These are phyloP conservation scores for Lipotes vexillifer DNA, from an alignment of 2,113 vertebrate species.

Conservation along the genomic window DNA sequence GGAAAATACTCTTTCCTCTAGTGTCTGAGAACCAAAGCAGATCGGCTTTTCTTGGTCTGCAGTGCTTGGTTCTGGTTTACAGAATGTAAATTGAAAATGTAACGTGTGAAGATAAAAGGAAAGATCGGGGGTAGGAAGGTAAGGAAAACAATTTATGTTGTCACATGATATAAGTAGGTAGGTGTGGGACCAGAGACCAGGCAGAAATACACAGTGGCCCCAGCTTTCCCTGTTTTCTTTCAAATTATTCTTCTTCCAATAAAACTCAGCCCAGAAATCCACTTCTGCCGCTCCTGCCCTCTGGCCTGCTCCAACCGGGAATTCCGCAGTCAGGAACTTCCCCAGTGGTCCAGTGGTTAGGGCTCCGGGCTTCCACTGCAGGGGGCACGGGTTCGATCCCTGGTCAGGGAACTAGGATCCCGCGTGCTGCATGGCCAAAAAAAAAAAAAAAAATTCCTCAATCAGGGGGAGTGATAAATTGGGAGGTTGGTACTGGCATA, in stretches of 20 bases:
- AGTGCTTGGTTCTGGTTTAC: background rate
- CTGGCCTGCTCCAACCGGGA: background rate
- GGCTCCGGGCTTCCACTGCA: background rate
- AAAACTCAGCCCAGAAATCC: background rate
- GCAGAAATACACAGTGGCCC: background rate
- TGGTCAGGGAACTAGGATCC: background rate
- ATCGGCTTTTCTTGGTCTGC: background rate
- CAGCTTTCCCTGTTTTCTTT: background rate
- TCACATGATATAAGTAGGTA: background rate
- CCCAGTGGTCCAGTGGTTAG: background rate
- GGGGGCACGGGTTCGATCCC: background rate
- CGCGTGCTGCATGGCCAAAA: background rate
- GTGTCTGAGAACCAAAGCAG: background rate
- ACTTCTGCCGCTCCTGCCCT: background rate
- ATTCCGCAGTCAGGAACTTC: background rate
- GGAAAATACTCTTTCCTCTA: background rate
- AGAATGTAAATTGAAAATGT: background rate
- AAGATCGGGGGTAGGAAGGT: background rate
- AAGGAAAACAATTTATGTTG: background rate
- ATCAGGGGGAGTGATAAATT: background rate
- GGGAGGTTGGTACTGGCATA: background rate
- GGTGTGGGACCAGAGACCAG: background rate
- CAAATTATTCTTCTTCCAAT: background rate
- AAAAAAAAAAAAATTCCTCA: background rate
- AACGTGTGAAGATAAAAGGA: background rate